Percentiles rank a stretch among this genome's conserved stretches.
Conservation (phyloP, 2,797 vertebrate genomes). For the Dendrocincla tyrannina region DNA sequence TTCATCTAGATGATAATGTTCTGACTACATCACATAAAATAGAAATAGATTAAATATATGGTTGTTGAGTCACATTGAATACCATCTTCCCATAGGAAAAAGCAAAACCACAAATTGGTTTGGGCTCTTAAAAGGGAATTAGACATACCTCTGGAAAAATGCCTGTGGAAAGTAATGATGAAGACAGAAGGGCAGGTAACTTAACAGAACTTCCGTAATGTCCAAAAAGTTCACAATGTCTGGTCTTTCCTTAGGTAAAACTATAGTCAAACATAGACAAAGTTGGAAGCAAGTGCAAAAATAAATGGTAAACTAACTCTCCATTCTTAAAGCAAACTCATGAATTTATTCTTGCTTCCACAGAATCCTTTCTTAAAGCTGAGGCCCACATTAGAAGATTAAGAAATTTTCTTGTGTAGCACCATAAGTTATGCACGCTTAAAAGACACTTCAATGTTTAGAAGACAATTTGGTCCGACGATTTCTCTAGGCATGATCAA, state of each 20-base stretch:
- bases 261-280: neutral
- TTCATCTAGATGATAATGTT: conserved; percentile 33
- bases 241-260: neutral
- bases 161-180: neutral
- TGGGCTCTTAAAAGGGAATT: neutral
- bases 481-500: neutral
- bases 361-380: neutral
- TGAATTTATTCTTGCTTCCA: neutral
- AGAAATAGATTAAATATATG: neutral
- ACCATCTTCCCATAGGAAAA: neutral
- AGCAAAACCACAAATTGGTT: neutral
- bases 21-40: neutral
- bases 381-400: neutral
- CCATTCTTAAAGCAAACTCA: neutral
- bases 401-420: neutral
- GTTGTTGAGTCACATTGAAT: neutral
- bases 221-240: neutral
- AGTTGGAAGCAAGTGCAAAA: neutral
- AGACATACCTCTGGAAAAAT: neutral
- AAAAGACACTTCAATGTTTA: neutral
- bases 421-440: neutral
- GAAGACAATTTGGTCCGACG: neutral
- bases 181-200: neutral
- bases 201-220: neutral
- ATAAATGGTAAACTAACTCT: neutral